Conservation (phyloP, 2,113 vertebrate genomes). For the Hoplias malabaricus region DNA sequence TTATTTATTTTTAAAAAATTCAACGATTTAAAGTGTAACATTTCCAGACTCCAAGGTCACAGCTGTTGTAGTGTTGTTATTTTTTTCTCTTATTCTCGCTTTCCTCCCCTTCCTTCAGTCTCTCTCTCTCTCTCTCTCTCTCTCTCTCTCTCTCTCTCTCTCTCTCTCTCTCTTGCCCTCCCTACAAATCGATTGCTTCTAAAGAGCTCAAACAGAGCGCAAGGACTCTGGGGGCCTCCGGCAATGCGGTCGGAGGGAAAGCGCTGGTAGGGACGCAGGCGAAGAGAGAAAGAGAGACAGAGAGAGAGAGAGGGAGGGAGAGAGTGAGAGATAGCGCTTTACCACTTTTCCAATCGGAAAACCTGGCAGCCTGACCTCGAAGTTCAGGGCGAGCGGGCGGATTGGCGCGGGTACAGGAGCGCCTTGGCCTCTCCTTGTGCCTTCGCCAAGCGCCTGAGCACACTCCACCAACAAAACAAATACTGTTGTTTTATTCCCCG, state of each 20-base stretch:
- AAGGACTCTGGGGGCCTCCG: constrained; percentile 66
- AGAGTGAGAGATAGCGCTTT: too few species aligned
- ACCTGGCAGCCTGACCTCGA: constrained; percentile 46
- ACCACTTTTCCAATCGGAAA: constrained; percentile 31
- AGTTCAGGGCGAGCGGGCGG: constrained; percentile 60
- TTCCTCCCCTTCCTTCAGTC: too few species aligned
- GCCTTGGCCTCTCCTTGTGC: constrained; percentile 61
- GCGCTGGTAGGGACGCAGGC: constrained; percentile 71
- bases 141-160: constrained; percentile 41
- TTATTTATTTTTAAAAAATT: constrained; percentile 59
- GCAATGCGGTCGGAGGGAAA: constrained; percentile 65
- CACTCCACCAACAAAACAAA: neutral
- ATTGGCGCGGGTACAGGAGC: constrained; percentile 56
- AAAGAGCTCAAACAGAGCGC: constrained; percentile 70
- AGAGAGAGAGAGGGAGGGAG: too few species aligned
- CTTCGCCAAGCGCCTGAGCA: constrained; percentile 67
- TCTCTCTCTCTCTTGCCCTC: constrained; percentile 44
- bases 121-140: constrained; percentile 43
- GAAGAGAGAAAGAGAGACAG: constrained; percentile 28
- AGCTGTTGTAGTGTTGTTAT: constrained; percentile 32
- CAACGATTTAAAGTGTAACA: constrained; percentile 75
- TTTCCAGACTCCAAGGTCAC: constrained; percentile 77
- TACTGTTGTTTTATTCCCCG: neutral
- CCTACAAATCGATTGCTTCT: constrained; percentile 72
- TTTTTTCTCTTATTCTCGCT: constrained; percentile 1